Percentiles rank a stretch among this genome's conserved stretches.
These are phyloP conservation scores for Holacanthus passer DNA, from an alignment of 2,113 vertebrate species.

Conservation along the genomic window DNA sequence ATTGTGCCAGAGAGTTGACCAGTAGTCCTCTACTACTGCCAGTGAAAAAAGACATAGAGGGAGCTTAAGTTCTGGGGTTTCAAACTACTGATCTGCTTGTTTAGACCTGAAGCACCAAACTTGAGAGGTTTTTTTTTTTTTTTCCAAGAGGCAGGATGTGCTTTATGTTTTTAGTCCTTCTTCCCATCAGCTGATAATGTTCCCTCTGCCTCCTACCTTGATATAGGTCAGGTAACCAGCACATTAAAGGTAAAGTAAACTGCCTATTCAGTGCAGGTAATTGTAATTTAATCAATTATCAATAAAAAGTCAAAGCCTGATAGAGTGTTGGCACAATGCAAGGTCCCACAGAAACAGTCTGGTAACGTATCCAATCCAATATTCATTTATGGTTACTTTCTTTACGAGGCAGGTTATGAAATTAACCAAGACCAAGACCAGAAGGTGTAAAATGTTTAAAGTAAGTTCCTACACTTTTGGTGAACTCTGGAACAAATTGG, in stretches of 20 bases:
- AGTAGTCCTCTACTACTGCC: neutral
- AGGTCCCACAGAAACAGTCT: neutral
- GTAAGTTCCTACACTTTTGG: neutral
- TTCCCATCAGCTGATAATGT: neutral
- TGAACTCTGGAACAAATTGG: conserved; percentile 31
- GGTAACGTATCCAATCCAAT: neutral
- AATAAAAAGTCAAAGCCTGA: neutral
- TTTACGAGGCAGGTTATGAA: neutral
- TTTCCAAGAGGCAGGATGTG: neutral
- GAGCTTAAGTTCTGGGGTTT: neutral
- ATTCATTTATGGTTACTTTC: neutral
- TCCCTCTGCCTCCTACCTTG: neutral
- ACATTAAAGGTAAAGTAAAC: neutral
- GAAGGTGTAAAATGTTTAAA: neutral
- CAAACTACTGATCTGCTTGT: neutral
- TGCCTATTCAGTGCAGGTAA: too few species aligned
- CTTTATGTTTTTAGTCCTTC: too few species aligned
- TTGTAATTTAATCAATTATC: neutral
- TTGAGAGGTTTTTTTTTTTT: too few species aligned
- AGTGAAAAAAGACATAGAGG: neutral
- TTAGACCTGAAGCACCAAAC: neutral
- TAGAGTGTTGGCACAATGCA: neutral
- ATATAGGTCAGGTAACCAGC: too few species aligned
- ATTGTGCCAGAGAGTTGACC: neutral
- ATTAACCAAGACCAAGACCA: neutral